A percentile compares a stretch with the other conserved stretches of the same genome.
These are phyloP conservation scores for Steatornis caripensis DNA, from an alignment of 2,113 vertebrate genomes.

Conservation along the genomic window DNA sequence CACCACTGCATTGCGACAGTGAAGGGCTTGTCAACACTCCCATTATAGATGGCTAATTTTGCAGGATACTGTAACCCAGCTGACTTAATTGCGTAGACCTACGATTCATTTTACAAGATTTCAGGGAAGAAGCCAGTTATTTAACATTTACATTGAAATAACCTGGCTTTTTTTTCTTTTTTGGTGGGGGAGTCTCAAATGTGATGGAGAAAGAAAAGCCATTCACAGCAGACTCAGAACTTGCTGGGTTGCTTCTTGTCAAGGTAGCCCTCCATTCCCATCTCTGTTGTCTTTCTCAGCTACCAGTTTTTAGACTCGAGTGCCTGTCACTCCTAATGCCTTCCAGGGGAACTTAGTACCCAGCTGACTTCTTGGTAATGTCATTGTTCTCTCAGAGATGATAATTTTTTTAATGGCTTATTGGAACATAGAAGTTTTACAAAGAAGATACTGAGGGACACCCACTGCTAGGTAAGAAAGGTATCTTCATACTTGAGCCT, in stretches of 20 bases:
- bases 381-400: neutral
- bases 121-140: neutral
- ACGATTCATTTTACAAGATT: neutral
- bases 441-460: neutral
- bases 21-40: neutral
- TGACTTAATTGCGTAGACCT: neutral
- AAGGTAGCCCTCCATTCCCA: neutral
- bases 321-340: neutral
- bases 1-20: neutral
- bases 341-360: neutral
- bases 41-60: neutral
- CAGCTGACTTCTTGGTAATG: neutral
- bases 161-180: neutral
- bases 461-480: neutral
- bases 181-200: neutral
- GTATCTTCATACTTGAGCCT: neutral
- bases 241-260: neutral
- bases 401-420: neutral
- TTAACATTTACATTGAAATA: neutral
- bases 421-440: neutral
- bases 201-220: neutral
- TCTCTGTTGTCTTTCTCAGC: neutral
- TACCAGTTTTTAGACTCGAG: neutral
- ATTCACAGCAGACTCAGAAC: neutral
- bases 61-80: neutral